Conservation (phyloP, 2,888 invertebrate genomes). For the Apamea anceps region DNA sequence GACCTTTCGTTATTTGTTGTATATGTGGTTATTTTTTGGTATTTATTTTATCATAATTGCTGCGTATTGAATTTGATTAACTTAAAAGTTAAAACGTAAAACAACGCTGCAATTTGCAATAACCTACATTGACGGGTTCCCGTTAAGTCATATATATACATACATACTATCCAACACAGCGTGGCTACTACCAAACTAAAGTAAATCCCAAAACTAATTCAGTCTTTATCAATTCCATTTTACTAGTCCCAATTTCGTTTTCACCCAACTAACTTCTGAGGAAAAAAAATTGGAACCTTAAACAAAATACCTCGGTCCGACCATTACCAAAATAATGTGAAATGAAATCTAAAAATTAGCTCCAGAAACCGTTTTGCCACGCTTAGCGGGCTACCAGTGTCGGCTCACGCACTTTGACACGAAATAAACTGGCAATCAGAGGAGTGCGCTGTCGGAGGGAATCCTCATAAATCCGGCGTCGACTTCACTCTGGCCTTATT, state of each 20-base stretch:
- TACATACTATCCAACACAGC: background rate
- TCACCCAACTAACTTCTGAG: background rate
- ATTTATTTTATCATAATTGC: background rate
- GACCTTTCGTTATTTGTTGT: background rate
- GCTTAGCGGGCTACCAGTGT: constrained; percentile 50
- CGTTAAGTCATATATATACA: background rate
- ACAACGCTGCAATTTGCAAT: background rate
- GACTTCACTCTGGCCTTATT: constrained; percentile 85
- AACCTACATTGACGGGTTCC: background rate
- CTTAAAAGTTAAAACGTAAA: background rate
- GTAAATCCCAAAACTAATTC: too few species aligned
- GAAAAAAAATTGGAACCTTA: background rate
- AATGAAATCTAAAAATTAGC: constrained; percentile 49
- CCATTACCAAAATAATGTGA: constrained; percentile 26
- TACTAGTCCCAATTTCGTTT: background rate
- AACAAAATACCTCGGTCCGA: background rate
- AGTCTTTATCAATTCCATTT: background rate
- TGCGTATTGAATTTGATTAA: background rate
- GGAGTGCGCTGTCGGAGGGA: constrained; percentile 85
- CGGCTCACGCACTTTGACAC: constrained; percentile 85
- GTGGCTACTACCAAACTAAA: too few species aligned
- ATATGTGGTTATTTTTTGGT: background rate
- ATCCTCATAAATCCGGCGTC: constrained; percentile 88
- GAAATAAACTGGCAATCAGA: constrained; percentile 88
- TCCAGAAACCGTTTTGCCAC: constrained; percentile 40